Conservation (phyloP, 2,113 vertebrate genomes). For the Hoplias malabaricus region DNA sequence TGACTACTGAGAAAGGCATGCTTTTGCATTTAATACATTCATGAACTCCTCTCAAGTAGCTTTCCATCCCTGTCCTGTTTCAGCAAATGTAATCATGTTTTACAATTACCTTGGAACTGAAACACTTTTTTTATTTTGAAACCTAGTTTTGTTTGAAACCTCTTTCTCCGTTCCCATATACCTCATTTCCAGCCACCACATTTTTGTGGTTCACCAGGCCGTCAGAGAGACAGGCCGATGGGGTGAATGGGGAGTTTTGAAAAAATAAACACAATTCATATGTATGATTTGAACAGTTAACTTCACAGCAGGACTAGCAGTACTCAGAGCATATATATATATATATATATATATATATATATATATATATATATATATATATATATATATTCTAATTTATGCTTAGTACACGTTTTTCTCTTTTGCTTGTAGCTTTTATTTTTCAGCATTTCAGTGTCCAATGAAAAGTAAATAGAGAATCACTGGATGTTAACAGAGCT, state of each 20-base stretch:
- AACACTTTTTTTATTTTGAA: not conserved
- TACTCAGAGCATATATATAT: too few species aligned
- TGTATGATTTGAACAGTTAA: slow-evolving; percentile 22
- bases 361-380: too few species aligned
- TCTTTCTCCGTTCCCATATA: not conserved
- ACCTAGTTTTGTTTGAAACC: not conserved
- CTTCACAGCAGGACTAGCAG: slow-evolving; percentile 15
- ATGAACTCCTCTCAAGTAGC: slow-evolving; percentile 6
- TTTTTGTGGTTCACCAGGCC: not conserved
- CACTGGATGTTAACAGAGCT: too few species aligned
- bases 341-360: too few species aligned
- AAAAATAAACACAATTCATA: slow-evolving; percentile 20
- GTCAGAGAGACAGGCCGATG: not conserved
- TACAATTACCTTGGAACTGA: not conserved
- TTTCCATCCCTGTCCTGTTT: not conserved
- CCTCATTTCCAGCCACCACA: not conserved
- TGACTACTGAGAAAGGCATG: slow-evolving; percentile 34
- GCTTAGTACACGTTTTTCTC: too few species aligned
- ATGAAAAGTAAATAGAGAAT: too few species aligned
- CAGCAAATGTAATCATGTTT: not conserved
- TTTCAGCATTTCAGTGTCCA: too few species aligned
- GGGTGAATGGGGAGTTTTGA: not conserved
- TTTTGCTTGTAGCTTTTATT: too few species aligned
- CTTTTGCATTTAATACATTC: slow-evolving; percentile 33
- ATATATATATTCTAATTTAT: too few species aligned